Conservation (phyloP, 1,140 invertebrate species). For the Antheraea pernyi region DNA sequence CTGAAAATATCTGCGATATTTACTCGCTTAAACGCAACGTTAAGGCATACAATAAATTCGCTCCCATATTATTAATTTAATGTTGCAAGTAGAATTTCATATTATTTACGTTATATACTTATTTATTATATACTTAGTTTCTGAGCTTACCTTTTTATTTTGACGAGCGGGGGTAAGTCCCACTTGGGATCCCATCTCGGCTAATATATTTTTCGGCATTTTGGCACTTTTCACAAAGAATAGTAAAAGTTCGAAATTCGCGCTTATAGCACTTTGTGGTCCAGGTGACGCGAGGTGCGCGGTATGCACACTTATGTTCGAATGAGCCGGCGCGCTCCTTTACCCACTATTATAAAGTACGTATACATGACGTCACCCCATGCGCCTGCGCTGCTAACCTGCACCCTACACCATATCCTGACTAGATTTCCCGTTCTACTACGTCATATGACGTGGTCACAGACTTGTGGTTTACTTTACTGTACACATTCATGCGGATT, state of each 20-base stretch:
- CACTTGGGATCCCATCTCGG: constrained; percentile 73
- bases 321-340: constrained; percentile 34
- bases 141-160: constrained; percentile 58
- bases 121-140: constrained; percentile 5
- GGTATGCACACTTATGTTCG: constrained; percentile 36
- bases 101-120: background rate
- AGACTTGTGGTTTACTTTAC: no score
- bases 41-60: constrained; percentile 11
- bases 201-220: constrained; percentile 71
- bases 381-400: constrained; percentile 22
- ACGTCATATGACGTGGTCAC: background rate
- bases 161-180: constrained; percentile 62
- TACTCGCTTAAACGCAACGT: constrained; percentile 5
- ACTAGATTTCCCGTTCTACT: background rate
- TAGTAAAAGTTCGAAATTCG: constrained; percentile 24
- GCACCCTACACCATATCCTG: constrained; percentile 13
- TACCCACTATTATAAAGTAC: constrained; percentile 26
- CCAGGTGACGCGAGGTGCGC: constrained; percentile 43
- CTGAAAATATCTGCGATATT: constrained; percentile 25
- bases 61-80: background rate
- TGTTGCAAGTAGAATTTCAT: background rate
- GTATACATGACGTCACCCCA: constrained; percentile 32
- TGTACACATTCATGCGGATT: no score
- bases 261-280: constrained; percentile 23
- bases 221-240: constrained; percentile 36